Evolutionary conservation across 2,797 vertebrate genomes (phyloP), one percentile per base, ranked within the genome.

Genomic region (Gorsachius magnificus): DNA sequence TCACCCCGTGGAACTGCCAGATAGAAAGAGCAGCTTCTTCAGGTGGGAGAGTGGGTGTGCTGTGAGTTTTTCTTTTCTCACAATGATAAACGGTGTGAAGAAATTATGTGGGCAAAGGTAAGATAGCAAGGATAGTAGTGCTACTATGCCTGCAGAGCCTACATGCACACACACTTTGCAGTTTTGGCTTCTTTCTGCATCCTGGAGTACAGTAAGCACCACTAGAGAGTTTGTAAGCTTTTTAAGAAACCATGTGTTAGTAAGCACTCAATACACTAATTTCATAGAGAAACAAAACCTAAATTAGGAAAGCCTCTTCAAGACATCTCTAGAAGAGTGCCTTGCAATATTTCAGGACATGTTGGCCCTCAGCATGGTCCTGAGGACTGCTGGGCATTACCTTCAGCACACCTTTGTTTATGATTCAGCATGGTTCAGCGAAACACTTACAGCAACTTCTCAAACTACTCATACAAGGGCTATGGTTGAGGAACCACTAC

Each of bases 231-330:
- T 53, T 41, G 21, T 7, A 17, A 31, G 13, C 29, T 18, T 66
- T 48, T 48, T 10, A 41, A n/a, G 66, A 50, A 58, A 26, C 56
- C n/a, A 6, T 11, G 9, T 46, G 36, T 53, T 31, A 53, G 29
- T 29, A 75, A 46, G n/a, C 26, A 33, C 3, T 22, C 0, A 0
- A 36, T 0, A 0, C 29, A 16, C 35, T 28, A 35, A 29, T 31
- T 45, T 17, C 68, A 33, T 0, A 3, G 10, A 33, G 36, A 51
- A 43, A 29, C 36, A 43, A 53, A 31, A 9, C 29, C 36, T 26
- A 14, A 22, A 13, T 20, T 6, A 26, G 8, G 48, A 79, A 38
- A 16, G 17, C 3, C 31, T 57, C 63, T 53, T 60, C 41, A 71
- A 17, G 51, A 24, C 9, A 16, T 6, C 48, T 48, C 16, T 15